Conservation (phyloP, 2,113 vertebrate genomes). For the Talpa occidentalis region DNA sequence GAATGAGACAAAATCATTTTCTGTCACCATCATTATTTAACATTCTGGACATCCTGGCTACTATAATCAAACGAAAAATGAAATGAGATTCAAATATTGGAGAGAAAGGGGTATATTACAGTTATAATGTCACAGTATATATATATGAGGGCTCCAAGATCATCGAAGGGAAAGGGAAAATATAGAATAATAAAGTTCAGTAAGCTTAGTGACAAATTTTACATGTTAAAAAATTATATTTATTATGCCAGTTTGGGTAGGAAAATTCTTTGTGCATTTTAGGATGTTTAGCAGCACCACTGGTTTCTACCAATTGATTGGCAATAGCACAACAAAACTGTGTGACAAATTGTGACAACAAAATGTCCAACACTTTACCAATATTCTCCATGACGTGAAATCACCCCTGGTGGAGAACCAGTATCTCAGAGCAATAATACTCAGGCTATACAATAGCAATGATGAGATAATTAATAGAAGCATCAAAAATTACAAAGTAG, state of each 20-base stretch:
- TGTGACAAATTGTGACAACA: neutral
- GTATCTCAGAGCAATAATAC: neutral
- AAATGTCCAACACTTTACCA: neutral
- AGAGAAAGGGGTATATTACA: neutral
- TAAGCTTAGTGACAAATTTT: neutral
- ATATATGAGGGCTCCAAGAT: neutral
- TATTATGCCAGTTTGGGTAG: neutral
- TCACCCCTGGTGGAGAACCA: neutral
- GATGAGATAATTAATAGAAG: neutral
- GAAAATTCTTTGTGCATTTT: neutral
- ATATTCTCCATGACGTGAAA: neutral
- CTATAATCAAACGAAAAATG: neutral
- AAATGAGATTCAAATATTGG: neutral
- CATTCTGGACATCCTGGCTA: neutral
- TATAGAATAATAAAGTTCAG: neutral
- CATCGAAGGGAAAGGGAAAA: neutral
- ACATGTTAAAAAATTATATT: neutral
- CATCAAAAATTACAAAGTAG: neutral
- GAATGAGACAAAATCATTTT: conserved; percentile 18
- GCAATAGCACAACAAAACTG: neutral
- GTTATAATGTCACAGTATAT: neutral
- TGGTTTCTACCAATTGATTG: neutral
- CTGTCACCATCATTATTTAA: neutral
- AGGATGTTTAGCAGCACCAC: neutral
- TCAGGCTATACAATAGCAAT: neutral